Evolutionary conservation across 2,797 vertebrate species (phyloP).

Genomic region (Dryobates pubescens): DNA sequence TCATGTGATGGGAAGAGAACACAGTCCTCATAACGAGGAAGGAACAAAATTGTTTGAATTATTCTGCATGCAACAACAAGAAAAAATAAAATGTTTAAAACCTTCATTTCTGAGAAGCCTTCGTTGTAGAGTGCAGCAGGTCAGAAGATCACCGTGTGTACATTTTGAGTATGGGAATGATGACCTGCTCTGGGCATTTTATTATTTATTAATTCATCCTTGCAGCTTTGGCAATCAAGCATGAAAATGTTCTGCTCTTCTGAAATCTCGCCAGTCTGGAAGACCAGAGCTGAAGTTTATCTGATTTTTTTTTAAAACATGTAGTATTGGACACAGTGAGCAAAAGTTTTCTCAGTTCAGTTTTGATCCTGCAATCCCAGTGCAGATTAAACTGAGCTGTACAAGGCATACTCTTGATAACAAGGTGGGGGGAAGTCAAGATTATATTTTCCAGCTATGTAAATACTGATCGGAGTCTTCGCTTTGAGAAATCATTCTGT

Average conservation of each 20-base stretch:
- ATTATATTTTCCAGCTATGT: background rate
- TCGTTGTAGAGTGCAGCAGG: background rate
- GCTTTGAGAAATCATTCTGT: background rate
- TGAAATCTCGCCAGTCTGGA: background rate
- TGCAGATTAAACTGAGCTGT: background rate
- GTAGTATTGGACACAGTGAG: background rate
- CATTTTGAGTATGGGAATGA: background rate
- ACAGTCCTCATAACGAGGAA: background rate
- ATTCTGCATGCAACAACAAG: background rate
- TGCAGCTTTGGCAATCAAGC: background rate
- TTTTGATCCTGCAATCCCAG: background rate
- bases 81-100: background rate
- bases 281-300: background rate
- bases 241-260: background rate
- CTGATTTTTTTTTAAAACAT: background rate
- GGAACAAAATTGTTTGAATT: background rate
- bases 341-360: background rate
- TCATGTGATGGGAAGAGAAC: background rate
- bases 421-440: background rate
- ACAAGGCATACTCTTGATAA: background rate
- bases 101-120: background rate
- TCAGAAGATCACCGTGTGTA: background rate
- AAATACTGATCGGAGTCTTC: background rate
- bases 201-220: slow-evolving; percentile 26
- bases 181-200: background rate